phyloP scores from a whole-genome alignment of 92 coral and sea anemone genomes.

The Actinernus sp. region DNA sequence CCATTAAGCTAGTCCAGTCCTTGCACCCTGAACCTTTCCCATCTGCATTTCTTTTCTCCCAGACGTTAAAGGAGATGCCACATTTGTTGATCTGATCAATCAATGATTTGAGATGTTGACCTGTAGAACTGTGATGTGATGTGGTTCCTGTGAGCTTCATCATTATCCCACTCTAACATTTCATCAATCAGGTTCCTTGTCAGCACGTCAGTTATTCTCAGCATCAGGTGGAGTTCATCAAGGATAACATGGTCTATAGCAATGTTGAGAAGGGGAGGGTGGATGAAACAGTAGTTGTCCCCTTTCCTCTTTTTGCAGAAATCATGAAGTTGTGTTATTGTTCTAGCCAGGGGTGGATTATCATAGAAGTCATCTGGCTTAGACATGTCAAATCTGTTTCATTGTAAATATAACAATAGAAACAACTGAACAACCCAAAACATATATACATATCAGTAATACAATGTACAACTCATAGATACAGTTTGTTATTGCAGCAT shows the following conservation, averaged over 20 bases:
- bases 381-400: constrained; percentile 9
- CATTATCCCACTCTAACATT: constrained; percentile 22
- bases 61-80: constrained; percentile 20
- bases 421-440: too few species aligned
- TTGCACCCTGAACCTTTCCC: constrained; percentile 4
- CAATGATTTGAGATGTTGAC: constrained; percentile 11
- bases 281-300: constrained; percentile 12
- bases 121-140: too few species aligned
- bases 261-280: constrained; percentile 7
- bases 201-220: constrained; percentile 8
- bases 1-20: constrained; percentile 39
- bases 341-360: constrained; percentile 1
- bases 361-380: constrained; percentile 6
- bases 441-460: too few species aligned
- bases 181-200: constrained; percentile 15
- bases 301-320: background rate
- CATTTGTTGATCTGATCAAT: constrained; percentile 7
- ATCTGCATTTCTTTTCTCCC: constrained; percentile 36
- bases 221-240: constrained; percentile 30
- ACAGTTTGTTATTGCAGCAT: too few species aligned
- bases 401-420: too few species aligned
- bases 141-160: too few species aligned
- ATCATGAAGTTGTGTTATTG: background rate
- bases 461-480: too few species aligned
- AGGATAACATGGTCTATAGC: constrained; percentile 2